Conservation (phyloP, 2,888 invertebrate species). For the Pantelozetes paolii region DNA sequence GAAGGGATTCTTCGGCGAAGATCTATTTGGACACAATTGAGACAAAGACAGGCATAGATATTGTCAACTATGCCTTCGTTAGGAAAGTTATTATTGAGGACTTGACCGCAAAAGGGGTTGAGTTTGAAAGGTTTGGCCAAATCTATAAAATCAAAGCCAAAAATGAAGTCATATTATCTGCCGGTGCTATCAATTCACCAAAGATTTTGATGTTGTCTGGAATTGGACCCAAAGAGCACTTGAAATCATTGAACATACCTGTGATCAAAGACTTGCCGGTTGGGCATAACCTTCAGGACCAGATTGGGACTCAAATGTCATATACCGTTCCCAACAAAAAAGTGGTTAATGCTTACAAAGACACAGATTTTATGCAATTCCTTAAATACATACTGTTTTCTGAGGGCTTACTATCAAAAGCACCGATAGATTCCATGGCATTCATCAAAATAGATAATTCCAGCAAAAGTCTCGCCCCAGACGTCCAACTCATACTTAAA, state of each 20-base stretch:
- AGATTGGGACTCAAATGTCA: constrained; percentile 50
- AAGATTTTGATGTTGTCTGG: constrained; percentile 51
- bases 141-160: constrained; percentile 50
- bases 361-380: not conserved
- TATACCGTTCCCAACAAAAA: not conserved
- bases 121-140: constrained; percentile 45
- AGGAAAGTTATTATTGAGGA: constrained; percentile 64
- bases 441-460: not conserved
- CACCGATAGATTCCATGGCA: not conserved
- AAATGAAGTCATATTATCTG: constrained; percentile 47
- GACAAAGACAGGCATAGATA: constrained; percentile 61
- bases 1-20: constrained; percentile 49
- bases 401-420: not conserved
- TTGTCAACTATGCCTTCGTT: constrained; percentile 54
- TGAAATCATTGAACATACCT: constrained; percentile 53
- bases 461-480: not conserved
- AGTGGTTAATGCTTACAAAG: not conserved
- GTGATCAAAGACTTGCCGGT: constrained; percentile 56
- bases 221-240: constrained; percentile 52
- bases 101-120: constrained; percentile 62
- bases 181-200: constrained; percentile 52
- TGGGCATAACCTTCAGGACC: constrained; percentile 57
- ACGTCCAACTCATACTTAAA: not conserved
- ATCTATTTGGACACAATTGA: constrained; percentile 50
- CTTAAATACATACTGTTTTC: not conserved